Conservation (phyloP, 1,140 invertebrate genomes). For the Scaptomyza montana region DNA sequence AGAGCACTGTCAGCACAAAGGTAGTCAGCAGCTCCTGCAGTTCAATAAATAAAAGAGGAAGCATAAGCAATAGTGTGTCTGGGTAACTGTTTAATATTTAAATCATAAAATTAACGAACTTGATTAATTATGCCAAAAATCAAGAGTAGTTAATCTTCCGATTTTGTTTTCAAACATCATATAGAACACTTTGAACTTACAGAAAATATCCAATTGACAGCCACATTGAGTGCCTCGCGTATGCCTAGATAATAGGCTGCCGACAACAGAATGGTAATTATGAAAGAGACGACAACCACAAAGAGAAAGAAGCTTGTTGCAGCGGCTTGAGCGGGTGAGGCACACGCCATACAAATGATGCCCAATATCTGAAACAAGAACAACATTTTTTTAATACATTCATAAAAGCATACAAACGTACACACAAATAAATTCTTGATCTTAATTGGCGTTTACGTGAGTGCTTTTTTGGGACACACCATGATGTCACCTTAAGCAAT, state of each 20-base stretch:
- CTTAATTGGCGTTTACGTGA: constrained; percentile 30
- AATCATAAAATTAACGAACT: too few relatives aligned
- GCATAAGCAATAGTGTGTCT: not conserved
- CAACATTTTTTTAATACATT: not conserved
- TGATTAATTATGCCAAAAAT: too few relatives aligned
- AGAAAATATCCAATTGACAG: constrained; percentile 92
- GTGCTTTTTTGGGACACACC: not conserved
- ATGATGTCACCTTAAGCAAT: constrained; percentile 48
- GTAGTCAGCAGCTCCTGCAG: constrained; percentile 91
- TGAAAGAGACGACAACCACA: constrained; percentile 91
- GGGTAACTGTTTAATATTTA: not conserved
- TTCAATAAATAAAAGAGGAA: not conserved
- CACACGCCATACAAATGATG: constrained; percentile 91
- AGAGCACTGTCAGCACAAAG: constrained; percentile 88
- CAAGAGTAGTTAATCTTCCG: too few relatives aligned
- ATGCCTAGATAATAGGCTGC: constrained; percentile 92
- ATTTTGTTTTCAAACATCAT: too few relatives aligned
- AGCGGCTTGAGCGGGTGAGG: constrained; percentile 86
- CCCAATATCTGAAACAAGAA: constrained; percentile 87
- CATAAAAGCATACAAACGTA: too few relatives aligned
- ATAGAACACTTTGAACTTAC: constrained; percentile 85
- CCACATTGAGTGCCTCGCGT: constrained; percentile 89
- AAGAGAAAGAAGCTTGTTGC: constrained; percentile 93
- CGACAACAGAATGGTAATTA: constrained; percentile 91
- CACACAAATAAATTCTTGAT: constrained; percentile 11